Evolutionary conservation across 2,888 invertebrate genomes (phyloP).

Genomic region (Tethea ocularis): DNA sequence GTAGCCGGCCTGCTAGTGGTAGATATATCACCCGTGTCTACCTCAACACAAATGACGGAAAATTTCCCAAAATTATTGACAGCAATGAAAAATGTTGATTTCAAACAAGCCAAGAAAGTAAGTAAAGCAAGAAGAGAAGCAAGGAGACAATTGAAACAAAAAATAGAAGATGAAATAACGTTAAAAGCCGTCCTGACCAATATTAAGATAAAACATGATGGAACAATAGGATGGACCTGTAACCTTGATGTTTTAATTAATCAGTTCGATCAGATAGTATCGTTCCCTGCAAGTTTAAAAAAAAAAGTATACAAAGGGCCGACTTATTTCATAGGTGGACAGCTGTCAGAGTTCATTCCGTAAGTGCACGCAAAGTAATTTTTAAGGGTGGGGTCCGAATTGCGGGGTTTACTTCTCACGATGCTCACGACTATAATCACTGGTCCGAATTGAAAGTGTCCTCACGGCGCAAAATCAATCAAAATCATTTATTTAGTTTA

Average conservation of each 20-base stretch:
- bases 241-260: constrained; percentile 88
- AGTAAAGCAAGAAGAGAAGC: constrained; percentile 44
- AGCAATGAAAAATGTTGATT: constrained; percentile 59
- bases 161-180: constrained; percentile 80
- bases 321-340: constrained; percentile 92
- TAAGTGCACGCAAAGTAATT: no score
- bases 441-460: no score
- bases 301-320: constrained; percentile 83
- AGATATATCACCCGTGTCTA: constrained; percentile 86
- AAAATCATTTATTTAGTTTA: no score
- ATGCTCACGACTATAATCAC: no score
- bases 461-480: no score
- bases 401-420: no score
- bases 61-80: constrained; percentile 85
- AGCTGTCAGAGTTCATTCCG: constrained; percentile 90
- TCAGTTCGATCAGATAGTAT: constrained; percentile 85
- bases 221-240: constrained; percentile 86
- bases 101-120: constrained; percentile 47
- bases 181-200: constrained; percentile 81
- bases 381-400: no score
- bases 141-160: constrained; percentile 43
- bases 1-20: constrained; percentile 86
- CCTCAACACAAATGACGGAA: constrained; percentile 77
- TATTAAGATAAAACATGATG: constrained; percentile 69
- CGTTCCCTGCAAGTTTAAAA: constrained; percentile 81